Conservation (phyloP, 37 sponge, comb jelly and placozoan genomes). For the Cladorhizidae sp. region DNA sequence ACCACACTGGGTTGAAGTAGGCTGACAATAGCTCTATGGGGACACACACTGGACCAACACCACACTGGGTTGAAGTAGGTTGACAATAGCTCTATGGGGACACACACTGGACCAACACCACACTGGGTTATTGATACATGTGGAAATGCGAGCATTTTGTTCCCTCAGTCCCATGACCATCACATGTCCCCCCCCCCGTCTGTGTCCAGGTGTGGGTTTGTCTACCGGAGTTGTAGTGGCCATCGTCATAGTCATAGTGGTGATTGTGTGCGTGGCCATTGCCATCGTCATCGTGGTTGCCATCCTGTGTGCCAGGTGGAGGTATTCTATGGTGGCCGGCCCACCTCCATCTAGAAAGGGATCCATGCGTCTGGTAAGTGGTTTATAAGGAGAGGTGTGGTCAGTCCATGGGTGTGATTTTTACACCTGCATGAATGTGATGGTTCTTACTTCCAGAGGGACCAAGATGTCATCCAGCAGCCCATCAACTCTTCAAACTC, state of each 20-base stretch:
- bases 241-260: conserved; percentile 22
- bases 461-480: background rate
- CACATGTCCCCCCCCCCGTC: background rate
- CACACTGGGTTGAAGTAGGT: too few relatives aligned
- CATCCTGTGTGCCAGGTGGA: conserved; percentile 13
- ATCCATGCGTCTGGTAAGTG: conserved; percentile 57
- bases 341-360: conserved; percentile 61
- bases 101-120: too few relatives aligned
- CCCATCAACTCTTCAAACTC: background rate
- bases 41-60: too few relatives aligned
- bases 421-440: too few relatives aligned
- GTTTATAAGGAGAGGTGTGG: background rate
- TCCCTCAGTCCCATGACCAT: conserved; percentile 1
- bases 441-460: too few relatives aligned
- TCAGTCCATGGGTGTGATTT: too few relatives aligned
- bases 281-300: conserved; percentile 10
- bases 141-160: too few relatives aligned
- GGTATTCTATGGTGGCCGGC: background rate
- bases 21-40: too few relatives aligned
- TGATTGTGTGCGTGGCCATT: conserved; percentile 4
- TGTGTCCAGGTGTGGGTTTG: conserved; percentile 9
- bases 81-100: too few relatives aligned
- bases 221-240: conserved; percentile 45
- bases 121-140: too few relatives aligned
- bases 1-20: too few relatives aligned